phyloP scores from a whole-genome alignment of 2,113 vertebrate genomes.

The Tricholaema leucomelas region DNA sequence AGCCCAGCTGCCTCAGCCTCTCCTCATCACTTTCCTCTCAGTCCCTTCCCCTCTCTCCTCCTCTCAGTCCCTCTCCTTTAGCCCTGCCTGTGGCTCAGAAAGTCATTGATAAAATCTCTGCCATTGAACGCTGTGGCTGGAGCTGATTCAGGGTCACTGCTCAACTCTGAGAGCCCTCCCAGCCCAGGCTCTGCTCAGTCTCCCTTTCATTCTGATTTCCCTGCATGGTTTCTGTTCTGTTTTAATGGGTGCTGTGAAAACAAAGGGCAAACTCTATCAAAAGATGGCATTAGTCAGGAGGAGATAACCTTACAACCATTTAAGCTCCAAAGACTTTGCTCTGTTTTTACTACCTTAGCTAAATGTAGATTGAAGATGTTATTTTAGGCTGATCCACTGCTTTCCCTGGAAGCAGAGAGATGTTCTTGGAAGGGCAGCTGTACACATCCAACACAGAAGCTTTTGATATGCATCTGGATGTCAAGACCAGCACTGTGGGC shows the following conservation, averaged over 20 bases:
- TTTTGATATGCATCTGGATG: neutral
- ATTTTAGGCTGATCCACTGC: neutral
- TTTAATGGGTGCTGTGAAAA: neutral
- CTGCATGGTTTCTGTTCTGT: no score
- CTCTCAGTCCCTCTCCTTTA: neutral
- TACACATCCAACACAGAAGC: neutral
- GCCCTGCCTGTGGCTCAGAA: no score
- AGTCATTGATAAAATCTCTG: no score
- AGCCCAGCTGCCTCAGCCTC: no score
- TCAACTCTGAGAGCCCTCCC: no score
- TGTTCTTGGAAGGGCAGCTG: neutral
- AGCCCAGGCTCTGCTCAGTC: no score
- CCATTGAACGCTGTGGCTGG: no score
- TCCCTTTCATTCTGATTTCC: no score
- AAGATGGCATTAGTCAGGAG: neutral
- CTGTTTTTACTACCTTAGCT: neutral
- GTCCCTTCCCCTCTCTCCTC: no score
- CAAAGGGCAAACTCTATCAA: neutral
- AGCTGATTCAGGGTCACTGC: no score
- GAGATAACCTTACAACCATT: neutral
- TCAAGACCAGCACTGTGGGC: no score
- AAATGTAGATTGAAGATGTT: neutral
- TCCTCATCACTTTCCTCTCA: no score
- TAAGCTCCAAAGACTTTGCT: neutral
- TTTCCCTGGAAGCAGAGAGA: neutral